Percentiles rank a stretch among this genome's conserved stretches.
Conservation (phyloP, 2,113 vertebrate genomes). For the Stegostoma tigrinum region DNA sequence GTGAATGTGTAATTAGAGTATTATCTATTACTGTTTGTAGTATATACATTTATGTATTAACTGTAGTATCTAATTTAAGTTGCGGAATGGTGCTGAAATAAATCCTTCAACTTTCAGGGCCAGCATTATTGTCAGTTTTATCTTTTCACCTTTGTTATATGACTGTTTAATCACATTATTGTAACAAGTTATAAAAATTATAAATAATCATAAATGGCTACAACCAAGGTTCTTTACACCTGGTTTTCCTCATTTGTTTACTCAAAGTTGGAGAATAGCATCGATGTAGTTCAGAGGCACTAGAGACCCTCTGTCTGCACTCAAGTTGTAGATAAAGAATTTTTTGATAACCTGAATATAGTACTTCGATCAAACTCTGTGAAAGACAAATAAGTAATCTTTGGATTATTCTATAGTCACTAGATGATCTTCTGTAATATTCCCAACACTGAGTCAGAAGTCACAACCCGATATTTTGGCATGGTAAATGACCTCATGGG, state of each 20-base stretch:
- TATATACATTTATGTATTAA: not conserved
- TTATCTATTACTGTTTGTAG: not conserved
- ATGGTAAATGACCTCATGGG: not conserved
- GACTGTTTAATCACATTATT: not conserved
- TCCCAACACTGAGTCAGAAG: not conserved
- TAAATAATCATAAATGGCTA: not conserved
- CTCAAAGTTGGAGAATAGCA: not conserved
- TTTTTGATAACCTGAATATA: not conserved
- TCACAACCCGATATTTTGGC: not conserved
- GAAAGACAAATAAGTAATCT: not conserved
- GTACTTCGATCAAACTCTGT: not conserved
- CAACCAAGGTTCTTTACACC: not conserved
- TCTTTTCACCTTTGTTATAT: not conserved
- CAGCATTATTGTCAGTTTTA: not conserved
- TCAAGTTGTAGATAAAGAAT: not conserved
- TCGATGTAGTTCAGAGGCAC: not conserved
- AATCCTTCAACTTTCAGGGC: not conserved
- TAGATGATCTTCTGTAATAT: not conserved
- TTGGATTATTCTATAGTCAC: not conserved
- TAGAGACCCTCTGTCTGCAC: not conserved
- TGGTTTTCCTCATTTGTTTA: not conserved
- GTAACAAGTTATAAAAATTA: not conserved
- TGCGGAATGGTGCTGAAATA: not conserved
- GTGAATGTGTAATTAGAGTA: not conserved
- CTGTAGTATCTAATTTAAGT: not conserved